These are phyloP conservation scores for Macrotus californicus DNA, from an alignment of 2,113 vertebrate species.

Conservation along the genomic window DNA sequence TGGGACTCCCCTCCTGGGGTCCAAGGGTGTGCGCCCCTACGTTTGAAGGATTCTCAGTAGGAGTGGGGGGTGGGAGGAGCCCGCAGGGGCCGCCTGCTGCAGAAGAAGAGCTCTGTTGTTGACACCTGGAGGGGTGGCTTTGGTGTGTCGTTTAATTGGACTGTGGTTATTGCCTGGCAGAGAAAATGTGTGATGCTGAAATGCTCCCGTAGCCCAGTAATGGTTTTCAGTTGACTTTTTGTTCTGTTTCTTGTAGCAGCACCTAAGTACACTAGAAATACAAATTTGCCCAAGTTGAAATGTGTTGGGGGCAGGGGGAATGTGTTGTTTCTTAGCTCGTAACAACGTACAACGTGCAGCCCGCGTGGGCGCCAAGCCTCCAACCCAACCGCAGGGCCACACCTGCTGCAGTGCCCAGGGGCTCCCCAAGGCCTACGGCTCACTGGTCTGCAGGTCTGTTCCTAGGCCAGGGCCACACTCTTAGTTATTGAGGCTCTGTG, in stretches of 20 bases:
- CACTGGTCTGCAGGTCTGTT: fast-evolving
- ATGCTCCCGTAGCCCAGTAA: neutral
- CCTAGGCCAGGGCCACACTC: no score
- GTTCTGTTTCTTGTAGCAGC: neutral
- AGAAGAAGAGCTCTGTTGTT: neutral
- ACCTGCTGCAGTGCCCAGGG: no score
- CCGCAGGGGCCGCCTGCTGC: neutral
- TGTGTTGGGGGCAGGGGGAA: neutral
- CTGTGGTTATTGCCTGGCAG: neutral
- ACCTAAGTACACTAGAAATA: neutral
- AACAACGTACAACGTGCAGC: neutral
- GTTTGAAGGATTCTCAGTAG: neutral
- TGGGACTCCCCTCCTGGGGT: neutral
- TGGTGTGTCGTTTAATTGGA: neutral
- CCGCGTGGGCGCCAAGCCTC: fast-evolving
- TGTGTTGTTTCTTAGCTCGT: fast-evolving
- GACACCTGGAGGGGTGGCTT: neutral
- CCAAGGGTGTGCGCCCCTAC: fast-evolving
- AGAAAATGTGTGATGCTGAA: neutral
- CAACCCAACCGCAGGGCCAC: fast-evolving
- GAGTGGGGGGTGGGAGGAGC: neutral
- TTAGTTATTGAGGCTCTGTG: fast-evolving
- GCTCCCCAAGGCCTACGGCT: neutral
- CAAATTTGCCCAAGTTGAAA: neutral
- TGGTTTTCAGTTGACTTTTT: neutral